Evolutionary conservation across 2,888 invertebrate species (phyloP), one percentile per base, ranked within the genome.

Genomic region (Orchesella flavescens): DNA sequence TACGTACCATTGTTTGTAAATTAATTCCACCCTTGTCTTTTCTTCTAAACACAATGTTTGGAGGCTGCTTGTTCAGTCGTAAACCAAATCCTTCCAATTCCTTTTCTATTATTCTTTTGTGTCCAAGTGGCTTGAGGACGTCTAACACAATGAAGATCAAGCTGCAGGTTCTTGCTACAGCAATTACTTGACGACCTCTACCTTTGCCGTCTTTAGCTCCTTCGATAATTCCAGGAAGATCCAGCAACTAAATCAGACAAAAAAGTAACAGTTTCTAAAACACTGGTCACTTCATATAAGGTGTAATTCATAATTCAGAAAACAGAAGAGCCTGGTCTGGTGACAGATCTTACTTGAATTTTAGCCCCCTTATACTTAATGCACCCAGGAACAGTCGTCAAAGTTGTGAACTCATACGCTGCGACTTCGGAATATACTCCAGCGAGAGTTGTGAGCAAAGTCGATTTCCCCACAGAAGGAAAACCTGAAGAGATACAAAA

Each of bases 171-270:
- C 99, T 92, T 0, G 99, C 99, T 0, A 99, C 99, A 0, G 99
- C 99, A 89, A 99, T 99, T 3, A 99, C 99, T 91, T 99, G 99
- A 85, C 98, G 93, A 92, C 99, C 99, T 90, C 99, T 92, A 92
- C 99, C 99, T 90, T 99, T 99, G 86, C 99, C 99, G 90, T 99
- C 99, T 90, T 99, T 99, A 0, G 99, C 99, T 86, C 99, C 99
- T 92, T 99, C 99, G 89, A 99, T 99, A 90, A 99, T 99, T 91
- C 99, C 99, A 85, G 99, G 99, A 89, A 99, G 93, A 93, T 99
- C 99, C 12, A 99, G 93, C 81, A 99, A 91, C 95, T 99, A 90
- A 90, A 74, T 24, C 49, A 75, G 12, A 73, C n/a, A 34, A 34
- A 34, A 4, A 34, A 34, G 2, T 34, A 34, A 34, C 34, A 34